Evolutionary conservation across 2,888 invertebrate species (phyloP).

Genomic region (Chironomus riparius): DNA sequence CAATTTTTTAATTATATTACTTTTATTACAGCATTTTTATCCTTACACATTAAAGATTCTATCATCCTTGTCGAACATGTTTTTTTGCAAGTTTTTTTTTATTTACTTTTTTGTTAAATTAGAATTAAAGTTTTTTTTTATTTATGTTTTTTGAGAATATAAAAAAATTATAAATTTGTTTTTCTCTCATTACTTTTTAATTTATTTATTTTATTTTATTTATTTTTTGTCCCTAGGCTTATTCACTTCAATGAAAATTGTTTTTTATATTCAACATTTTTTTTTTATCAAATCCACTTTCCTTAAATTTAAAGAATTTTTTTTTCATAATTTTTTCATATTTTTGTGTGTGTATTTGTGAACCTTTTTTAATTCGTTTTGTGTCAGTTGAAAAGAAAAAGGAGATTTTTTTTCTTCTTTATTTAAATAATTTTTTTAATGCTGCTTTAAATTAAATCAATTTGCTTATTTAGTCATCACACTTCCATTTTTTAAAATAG

Average conservation of each 20-base stretch:
- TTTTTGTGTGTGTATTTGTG: neutral
- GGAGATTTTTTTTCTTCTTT: neutral
- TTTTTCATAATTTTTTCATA: neutral
- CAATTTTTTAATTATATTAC: conserved; percentile 19
- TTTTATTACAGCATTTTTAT: conserved; percentile 26
- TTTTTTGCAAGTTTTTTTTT: neutral
- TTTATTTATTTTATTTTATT: neutral
- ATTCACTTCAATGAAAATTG: neutral
- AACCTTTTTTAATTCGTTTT: too few relatives aligned
- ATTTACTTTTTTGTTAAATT: neutral
- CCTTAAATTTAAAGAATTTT: neutral
- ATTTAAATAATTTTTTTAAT: neutral
- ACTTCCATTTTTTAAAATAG: neutral
- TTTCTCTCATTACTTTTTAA: neutral
- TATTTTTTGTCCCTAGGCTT: neutral
- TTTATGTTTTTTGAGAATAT: neutral
- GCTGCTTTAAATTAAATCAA: neutral
- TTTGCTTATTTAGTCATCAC: neutral
- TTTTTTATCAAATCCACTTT: conserved; percentile 5
- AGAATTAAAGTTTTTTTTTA: neutral
- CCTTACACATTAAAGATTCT: conserved; percentile 23
- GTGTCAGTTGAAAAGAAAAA: too few relatives aligned
- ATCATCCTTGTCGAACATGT: neutral
- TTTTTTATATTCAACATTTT: neutral
- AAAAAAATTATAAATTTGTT: neutral